Base-by-base conservation (phyloP, 1,140 invertebrate genomes). In the Lepidurus packardi region DNA sequence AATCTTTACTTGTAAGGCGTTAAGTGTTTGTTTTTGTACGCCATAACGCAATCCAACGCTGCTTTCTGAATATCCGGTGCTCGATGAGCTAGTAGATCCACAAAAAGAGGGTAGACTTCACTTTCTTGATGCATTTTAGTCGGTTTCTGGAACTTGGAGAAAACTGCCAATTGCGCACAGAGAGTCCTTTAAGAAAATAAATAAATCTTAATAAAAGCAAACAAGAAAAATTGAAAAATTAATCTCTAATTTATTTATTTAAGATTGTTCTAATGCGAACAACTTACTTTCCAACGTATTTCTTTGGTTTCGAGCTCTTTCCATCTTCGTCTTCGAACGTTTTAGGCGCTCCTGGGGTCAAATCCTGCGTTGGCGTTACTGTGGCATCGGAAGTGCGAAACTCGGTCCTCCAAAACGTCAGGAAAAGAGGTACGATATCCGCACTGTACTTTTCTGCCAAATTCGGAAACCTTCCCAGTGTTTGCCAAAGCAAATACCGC, bases 11-110 rank as follows among this genome's bases (percentile, higher is more conserved):
- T 93, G 82, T 97, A 97, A 3, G 92, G 90, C 0, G 86, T 83
- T 8, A 97, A 80, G 81, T 89, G 90, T 81, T 93, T 92, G 74
- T 91, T 88, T 83, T 93, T 95, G 83, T 96, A 97, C 6, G 91
- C 90, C 78, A 94, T 86, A 6, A 98, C 83, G 84, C 94, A 97
- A 82, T 93, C 91, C 73, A 98, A 86, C 0, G 94, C 92, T 77
- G 90, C 87, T 83, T 93, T 94, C 84, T 98, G 96, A 47, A 98
- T 86, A 8, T 90, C 88, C 0, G 88, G 82, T 85, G 93, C 92
- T 82, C 90, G 91, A 77, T 94, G 91, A 65, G 90, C 89, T 8
- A 98, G 83, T 73, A 97, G 88, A 81, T 95, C 90, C 80, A 91
- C 85, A 83, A 92, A 96, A 41, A 95, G 88, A 79, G 89, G 88